Conservation (phyloP, 1,140 invertebrate species). For the Carcinoscorpius rotundicauda region DNA sequence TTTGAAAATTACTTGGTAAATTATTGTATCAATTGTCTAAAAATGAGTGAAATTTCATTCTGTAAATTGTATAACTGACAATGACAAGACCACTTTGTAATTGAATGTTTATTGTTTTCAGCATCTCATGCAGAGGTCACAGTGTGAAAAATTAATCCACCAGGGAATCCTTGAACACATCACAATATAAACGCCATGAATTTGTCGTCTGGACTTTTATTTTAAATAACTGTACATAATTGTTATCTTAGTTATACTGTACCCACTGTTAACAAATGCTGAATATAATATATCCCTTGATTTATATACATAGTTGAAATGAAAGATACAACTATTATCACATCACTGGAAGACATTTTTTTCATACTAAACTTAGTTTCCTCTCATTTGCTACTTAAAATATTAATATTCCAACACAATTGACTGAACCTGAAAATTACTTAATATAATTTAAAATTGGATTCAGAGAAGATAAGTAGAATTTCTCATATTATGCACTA, state of each 20-base stretch:
- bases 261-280: no score
- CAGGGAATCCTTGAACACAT: constrained; percentile 83
- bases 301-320: background rate
- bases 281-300: background rate
- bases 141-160: constrained; percentile 81
- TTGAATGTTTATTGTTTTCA: constrained; percentile 31
- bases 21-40: background rate
- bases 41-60: background rate
- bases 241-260: background rate
- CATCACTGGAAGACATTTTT: background rate
- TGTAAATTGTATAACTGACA: background rate
- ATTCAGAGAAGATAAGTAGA: no score
- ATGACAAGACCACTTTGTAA: background rate
- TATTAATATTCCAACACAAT: no score
- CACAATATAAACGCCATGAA: constrained; percentile 4
- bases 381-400: no score
- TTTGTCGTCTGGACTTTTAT: background rate
- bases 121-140: constrained; percentile 72
- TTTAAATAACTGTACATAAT: background rate
- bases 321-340: background rate
- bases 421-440: no score
- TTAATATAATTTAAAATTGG: no score
- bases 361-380: no score
- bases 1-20: constrained; percentile 7
- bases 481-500: no score